Evolutionary conservation across 2,888 invertebrate genomes (phyloP).

Genomic region (Chrysopilus asiliformis): DNA sequence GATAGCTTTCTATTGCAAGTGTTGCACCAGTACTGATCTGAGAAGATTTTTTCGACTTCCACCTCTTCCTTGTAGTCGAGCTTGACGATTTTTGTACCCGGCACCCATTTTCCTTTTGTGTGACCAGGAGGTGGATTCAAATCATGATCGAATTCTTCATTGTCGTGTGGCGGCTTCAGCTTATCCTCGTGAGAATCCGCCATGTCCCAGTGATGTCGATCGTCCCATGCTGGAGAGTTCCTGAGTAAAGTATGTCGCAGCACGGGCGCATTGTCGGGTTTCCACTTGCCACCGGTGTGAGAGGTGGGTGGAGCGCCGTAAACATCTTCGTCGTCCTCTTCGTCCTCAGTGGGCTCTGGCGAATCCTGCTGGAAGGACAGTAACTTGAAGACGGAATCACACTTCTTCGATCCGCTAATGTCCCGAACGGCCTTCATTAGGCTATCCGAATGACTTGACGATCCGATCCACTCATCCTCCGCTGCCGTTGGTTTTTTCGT

Average conservation of each 20-base stretch:
- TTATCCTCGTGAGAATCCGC: slow-evolving; percentile 16
- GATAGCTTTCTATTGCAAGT: slow-evolving; percentile 65
- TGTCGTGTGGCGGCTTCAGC: slow-evolving; percentile 12
- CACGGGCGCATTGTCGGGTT: slow-evolving; percentile 40
- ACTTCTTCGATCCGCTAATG: slow-evolving; percentile 46
- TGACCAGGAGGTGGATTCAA: slow-evolving; percentile 53
- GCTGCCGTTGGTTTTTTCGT: slow-evolving; percentile 35
- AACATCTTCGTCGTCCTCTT: slow-evolving; percentile 33
- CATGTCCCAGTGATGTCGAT: slow-evolving; percentile 22
- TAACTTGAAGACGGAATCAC: slow-evolving; percentile 33
- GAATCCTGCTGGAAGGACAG: slow-evolving; percentile 26
- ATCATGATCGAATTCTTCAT: slow-evolving; percentile 35
- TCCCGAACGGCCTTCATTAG: slow-evolving; percentile 52
- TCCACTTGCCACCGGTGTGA: slow-evolving; percentile 62
- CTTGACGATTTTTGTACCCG: slow-evolving; percentile 47
- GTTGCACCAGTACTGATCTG: slow-evolving; percentile 63
- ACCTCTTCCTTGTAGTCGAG: slow-evolving; percentile 38
- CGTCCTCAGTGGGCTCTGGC: slow-evolving; percentile 25
- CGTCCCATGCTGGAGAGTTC: slow-evolving; percentile 41
- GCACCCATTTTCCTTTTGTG: slow-evolving; percentile 73
- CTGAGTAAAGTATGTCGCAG: slow-evolving; percentile 11
- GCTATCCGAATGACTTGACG: slow-evolving; percentile 31
- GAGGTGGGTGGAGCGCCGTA: slow-evolving; percentile 36
- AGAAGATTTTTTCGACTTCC: slow-evolving; percentile 28
- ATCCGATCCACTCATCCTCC: slow-evolving; percentile 27